These are phyloP conservation scores for Sardinella longiceps DNA, from an alignment of 2,797 vertebrate species.

Conservation along the genomic window DNA sequence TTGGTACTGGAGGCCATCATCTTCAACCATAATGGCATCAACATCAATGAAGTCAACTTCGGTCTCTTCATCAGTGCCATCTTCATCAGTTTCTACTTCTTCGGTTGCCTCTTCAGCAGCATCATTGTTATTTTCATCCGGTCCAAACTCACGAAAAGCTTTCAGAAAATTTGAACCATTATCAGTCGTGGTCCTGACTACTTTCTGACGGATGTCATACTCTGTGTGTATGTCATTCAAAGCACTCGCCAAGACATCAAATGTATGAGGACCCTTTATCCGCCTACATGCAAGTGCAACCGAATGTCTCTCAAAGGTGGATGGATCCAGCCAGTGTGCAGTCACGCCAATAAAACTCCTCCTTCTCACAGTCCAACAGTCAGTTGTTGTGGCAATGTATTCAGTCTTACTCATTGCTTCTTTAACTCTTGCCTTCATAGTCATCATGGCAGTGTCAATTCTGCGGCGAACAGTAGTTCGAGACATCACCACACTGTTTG, in stretches of 20 bases:
- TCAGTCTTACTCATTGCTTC: slow-evolving; percentile 20
- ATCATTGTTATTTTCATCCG: slow-evolving; percentile 22
- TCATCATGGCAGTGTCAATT: slow-evolving; percentile 21
- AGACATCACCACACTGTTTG: slow-evolving; percentile 7
- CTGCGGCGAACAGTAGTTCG: slow-evolving; percentile 18
- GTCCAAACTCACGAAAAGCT: slow-evolving; percentile 20
- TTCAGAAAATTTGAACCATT: too few relatives aligned
- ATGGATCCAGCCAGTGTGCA: neutral
- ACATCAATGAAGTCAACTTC: slow-evolving; percentile 25
- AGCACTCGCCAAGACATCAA: slow-evolving; percentile 29
- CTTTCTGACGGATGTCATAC: slow-evolving; percentile 27
- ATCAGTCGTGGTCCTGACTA: slow-evolving; percentile 26
- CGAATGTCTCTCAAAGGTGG: slow-evolving; percentile 24
- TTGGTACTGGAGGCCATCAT: slow-evolving; percentile 29
- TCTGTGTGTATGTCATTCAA: slow-evolving; percentile 30
- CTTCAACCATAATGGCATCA: slow-evolving; percentile 28
- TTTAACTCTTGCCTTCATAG: slow-evolving; percentile 14
- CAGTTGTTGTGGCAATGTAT: slow-evolving; percentile 28
- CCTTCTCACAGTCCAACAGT: slow-evolving; percentile 31
- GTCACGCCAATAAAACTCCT: slow-evolving; percentile 4
- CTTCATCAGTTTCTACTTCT: too few relatives aligned
- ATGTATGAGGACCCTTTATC: slow-evolving; percentile 7
- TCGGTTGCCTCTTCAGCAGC: slow-evolving; percentile 5
- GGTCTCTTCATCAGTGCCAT: slow-evolving; percentile 9
- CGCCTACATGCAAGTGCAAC: slow-evolving; percentile 23